These are phyloP conservation scores for Caenorhabditis sulstoni DNA, from an alignment of 2,888 invertebrate genomes.

Conservation along the genomic window DNA sequence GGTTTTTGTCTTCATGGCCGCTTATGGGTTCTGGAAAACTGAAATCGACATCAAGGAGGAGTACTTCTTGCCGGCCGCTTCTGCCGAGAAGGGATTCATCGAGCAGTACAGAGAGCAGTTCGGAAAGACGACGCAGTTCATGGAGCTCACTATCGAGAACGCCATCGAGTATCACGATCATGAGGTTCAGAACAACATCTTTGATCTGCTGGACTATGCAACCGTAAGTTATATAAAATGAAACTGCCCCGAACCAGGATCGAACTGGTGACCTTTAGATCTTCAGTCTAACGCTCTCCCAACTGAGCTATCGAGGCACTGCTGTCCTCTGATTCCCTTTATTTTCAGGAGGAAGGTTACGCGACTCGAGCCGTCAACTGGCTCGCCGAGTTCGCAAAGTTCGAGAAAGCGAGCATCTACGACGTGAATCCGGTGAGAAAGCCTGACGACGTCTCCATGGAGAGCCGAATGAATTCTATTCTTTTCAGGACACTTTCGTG, in stretches of 20 bases:
- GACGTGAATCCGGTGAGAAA: slow-evolving; percentile 74
- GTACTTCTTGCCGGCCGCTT: slow-evolving; percentile 67
- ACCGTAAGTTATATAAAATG: slow-evolving; percentile 42
- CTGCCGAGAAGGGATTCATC: slow-evolving; percentile 65
- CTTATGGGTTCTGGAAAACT: slow-evolving; percentile 70
- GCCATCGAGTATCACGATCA: slow-evolving; percentile 66
- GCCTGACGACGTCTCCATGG: not conserved
- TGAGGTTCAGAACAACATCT: slow-evolving; percentile 48
- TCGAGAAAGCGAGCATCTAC: slow-evolving; percentile 78
- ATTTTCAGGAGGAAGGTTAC: slow-evolving; percentile 72
- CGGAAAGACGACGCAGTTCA: slow-evolving; percentile 64
- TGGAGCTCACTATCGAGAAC: slow-evolving; percentile 63
- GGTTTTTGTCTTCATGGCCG: slow-evolving; percentile 73
- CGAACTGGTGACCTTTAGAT: slow-evolving; percentile 81
- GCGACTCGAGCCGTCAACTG: slow-evolving; percentile 77
- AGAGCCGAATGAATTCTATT: not conserved
- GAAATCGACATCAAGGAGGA: slow-evolving; percentile 69
- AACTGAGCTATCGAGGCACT: slow-evolving; percentile 73
- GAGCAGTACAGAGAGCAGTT: slow-evolving; percentile 67
- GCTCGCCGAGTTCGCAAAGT: slow-evolving; percentile 78
- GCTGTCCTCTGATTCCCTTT: not conserved
- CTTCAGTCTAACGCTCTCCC: slow-evolving; percentile 81
- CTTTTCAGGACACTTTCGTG: slow-evolving; percentile 77
- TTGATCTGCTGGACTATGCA: slow-evolving; percentile 64
- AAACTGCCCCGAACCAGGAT: slow-evolving; percentile 78